phyloP scores from a whole-genome alignment of 2,797 vertebrate genomes.

The Rhinichthys osculus region DNA sequence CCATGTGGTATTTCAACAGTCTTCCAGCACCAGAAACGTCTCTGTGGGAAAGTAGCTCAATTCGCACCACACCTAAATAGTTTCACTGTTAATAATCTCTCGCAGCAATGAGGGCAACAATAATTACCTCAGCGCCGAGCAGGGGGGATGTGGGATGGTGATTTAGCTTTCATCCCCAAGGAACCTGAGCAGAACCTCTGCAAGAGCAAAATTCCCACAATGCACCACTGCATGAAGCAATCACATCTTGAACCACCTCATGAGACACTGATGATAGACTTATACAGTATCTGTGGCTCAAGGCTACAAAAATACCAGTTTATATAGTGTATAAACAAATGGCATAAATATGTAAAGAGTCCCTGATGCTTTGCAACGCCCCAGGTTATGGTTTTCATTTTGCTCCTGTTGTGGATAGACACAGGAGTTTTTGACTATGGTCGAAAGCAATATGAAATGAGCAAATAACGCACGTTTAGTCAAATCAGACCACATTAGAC shows the following conservation, averaged over 20 bases:
- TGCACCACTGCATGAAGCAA: slow-evolving; percentile 27
- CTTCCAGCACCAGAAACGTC: background rate
- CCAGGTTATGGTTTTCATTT: slow-evolving; percentile 94
- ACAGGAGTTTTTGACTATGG: slow-evolving; percentile 96
- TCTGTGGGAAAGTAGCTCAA: slow-evolving; percentile 46
- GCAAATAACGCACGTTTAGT: slow-evolving; percentile 92
- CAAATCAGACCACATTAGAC: slow-evolving; percentile 94
- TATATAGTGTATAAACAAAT: slow-evolving; percentile 5
- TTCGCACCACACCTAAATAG: slow-evolving; percentile 55
- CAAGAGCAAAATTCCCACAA: slow-evolving; percentile 42
- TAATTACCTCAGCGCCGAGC: slow-evolving; percentile 56
- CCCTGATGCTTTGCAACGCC: slow-evolving; percentile 91
- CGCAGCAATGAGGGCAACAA: slow-evolving; percentile 53
- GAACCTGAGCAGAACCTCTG: slow-evolving; percentile 34
- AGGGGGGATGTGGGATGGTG: slow-evolving; percentile 49
- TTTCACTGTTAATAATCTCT: slow-evolving; percentile 60
- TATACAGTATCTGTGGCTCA: background rate
- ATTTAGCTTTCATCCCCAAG: slow-evolving; percentile 50
- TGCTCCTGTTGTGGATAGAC: slow-evolving; percentile 91
- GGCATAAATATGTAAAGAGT: slow-evolving; percentile 44
- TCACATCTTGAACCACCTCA: slow-evolving; percentile 29
- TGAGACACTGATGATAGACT: slow-evolving; percentile 15
- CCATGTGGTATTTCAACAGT: slow-evolving; percentile 1
- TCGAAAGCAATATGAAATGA: slow-evolving; percentile 97
- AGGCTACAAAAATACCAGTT: slow-evolving; percentile 22